Evolutionary conservation across 2,888 invertebrate species (phyloP), one percentile per base, ranked within the genome.

Genomic region (Stenoptilia bipunctidactyla): DNA sequence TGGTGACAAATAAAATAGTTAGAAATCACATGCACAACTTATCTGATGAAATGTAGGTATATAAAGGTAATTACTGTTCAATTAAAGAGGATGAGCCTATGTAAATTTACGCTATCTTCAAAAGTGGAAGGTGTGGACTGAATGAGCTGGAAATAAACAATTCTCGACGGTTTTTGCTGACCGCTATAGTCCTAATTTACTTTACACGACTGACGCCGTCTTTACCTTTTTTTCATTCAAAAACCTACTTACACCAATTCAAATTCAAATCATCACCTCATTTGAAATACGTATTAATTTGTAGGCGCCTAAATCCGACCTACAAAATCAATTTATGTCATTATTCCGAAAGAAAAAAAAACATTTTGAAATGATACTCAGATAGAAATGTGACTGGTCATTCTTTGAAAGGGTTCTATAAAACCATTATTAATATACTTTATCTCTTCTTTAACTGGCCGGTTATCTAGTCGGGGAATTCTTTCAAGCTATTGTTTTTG

Each of bases 401-500:
- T 58, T 60, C 56, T 14, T 34, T 4, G 30, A 34, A 8, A 34
- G 25, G 36, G 60, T 58, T 63, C 63, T 64, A 69, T 65, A 61
- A 61, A 72, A 66, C 72, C 70, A 79, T 80, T 82, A 82, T 80
- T 80, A 80, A 77, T 73, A 79, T 64, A 68, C 10, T 30, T 30
- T 68, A 73, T 65, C 62, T 70, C 69, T 66, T 71, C 68, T 65
- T 60, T 56, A 67, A 63, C 61, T 55, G 47, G 46, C 61, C 68
- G 54, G 62, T 77, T 83, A 82, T 82, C 82, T 72, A 58, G 64
- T 66, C 50, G 59, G 49, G 53, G 74, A 73, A 82, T 79, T 82
- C 83, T 79, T 80, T 80, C 79, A 71, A 79, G 69, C 79, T 74
- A 80, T 83, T 83, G 83, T 83, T 83, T 83, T 80, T 83, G 66